Conservation (phyloP, 2,113 vertebrate species). For the Pterophyllum scalare region DNA sequence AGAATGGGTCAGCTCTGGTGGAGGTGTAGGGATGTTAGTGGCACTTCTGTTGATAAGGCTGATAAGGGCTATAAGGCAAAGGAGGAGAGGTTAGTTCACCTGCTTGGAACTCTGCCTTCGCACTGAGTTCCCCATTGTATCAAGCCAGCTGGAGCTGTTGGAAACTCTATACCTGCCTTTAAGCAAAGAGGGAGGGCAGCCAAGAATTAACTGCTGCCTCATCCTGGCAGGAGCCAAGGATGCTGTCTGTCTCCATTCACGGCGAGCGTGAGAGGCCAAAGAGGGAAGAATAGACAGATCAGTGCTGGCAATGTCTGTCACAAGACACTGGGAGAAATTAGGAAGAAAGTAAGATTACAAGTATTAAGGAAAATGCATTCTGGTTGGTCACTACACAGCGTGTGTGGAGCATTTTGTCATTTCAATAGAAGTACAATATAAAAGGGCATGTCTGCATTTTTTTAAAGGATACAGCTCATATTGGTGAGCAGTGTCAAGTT, state of each 20-base stretch:
- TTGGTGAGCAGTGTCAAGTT: slow-evolving; percentile 43
- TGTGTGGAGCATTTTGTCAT: slow-evolving; percentile 18
- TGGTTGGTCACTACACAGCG: not conserved
- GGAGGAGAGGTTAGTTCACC: slow-evolving; percentile 72
- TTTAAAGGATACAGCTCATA: slow-evolving; percentile 14
- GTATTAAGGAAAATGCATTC: slow-evolving; percentile 34
- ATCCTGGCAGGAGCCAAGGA: slow-evolving; percentile 77
- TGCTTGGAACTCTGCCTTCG: slow-evolving; percentile 75
- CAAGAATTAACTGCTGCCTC: slow-evolving; percentile 84
- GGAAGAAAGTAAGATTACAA: slow-evolving; percentile 14
- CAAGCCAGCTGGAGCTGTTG: slow-evolving; percentile 81
- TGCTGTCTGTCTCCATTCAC: slow-evolving; percentile 80
- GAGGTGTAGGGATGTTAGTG: slow-evolving; percentile 53
- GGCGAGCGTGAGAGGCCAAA: slow-evolving; percentile 61
- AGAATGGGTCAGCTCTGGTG: slow-evolving; percentile 45
- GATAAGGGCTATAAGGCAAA: slow-evolving; percentile 52
- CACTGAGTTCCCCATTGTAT: slow-evolving; percentile 79
- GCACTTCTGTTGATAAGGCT: slow-evolving; percentile 33
- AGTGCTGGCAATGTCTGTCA: slow-evolving; percentile 39
- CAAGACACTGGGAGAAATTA: slow-evolving; percentile 39
- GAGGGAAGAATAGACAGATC: slow-evolving; percentile 45
- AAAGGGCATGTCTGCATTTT: slow-evolving; percentile 54
- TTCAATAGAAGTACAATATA: slow-evolving; percentile 20
- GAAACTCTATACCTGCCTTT: slow-evolving; percentile 84
- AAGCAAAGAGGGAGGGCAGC: slow-evolving; percentile 81